Evolutionary conservation across 1,140 invertebrate species (phyloP).

Genomic region (Hylyphantes graminicola): DNA sequence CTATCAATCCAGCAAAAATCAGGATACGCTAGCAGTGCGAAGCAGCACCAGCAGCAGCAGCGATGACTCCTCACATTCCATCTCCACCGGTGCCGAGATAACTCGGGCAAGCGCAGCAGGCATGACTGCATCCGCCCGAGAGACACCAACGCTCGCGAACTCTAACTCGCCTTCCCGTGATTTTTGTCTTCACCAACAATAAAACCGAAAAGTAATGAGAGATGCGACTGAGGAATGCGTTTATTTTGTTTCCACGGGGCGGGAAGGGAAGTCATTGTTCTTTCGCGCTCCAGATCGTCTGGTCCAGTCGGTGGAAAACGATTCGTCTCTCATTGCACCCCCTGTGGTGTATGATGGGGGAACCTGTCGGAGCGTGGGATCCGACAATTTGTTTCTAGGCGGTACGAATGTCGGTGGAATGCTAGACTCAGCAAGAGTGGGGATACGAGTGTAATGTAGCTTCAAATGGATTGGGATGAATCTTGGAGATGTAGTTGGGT

Average conservation of each 20-base stretch:
- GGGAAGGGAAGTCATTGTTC: slow-evolving; percentile 47
- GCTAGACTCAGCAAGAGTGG: slow-evolving; percentile 21
- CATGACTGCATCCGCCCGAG: slow-evolving; percentile 51
- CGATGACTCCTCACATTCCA: slow-evolving; percentile 55
- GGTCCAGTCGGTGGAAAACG: slow-evolving; percentile 38
- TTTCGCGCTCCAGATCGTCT: slow-evolving; percentile 15
- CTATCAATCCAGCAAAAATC: slow-evolving; percentile 36
- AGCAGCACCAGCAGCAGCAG: background rate
- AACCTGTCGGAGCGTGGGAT: slow-evolving; percentile 3
- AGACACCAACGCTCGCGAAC: slow-evolving; percentile 4
- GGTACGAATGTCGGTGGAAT: slow-evolving; percentile 42
- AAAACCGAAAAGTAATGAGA: slow-evolving; percentile 53
- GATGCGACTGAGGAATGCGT: slow-evolving; percentile 35
- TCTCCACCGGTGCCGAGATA: slow-evolving; percentile 48
- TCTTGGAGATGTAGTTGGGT: background rate
- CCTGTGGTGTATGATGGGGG: slow-evolving; percentile 25
- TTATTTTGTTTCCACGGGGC: slow-evolving; percentile 46
- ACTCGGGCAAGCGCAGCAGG: slow-evolving; percentile 40
- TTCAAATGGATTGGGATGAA: background rate
- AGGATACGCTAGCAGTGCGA: background rate
- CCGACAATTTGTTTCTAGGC: slow-evolving; percentile 21
- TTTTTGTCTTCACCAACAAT: slow-evolving; percentile 21
- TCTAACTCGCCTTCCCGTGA: background rate
- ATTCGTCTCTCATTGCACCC: slow-evolving; percentile 36
- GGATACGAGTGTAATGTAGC: background rate